Conservation (phyloP, 1,140 invertebrate genomes). For the Globodera rostochiensis region DNA sequence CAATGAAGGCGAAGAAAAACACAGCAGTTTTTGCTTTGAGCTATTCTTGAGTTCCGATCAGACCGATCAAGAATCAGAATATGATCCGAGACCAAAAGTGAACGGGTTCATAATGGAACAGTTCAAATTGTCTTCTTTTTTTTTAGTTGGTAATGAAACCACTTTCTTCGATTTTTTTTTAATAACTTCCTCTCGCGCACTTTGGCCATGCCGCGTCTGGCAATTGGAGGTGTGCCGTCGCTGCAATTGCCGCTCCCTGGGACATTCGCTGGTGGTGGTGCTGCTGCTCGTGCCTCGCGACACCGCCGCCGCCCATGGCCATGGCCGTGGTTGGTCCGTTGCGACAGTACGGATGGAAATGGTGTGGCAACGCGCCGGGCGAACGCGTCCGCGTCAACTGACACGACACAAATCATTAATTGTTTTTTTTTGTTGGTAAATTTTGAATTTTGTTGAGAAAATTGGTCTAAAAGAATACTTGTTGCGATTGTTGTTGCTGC, state of each 20-base stretch:
- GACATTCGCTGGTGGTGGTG: conserved; percentile 11
- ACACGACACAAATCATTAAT: neutral
- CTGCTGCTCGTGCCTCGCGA: conserved; percentile 14
- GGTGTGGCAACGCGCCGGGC: conserved; percentile 39
- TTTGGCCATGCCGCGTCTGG: conserved; percentile 49
- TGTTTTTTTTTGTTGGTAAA: too few relatives aligned
- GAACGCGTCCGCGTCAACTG: conserved; percentile 40
- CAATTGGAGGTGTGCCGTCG: conserved; percentile 37
- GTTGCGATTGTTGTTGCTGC: neutral
- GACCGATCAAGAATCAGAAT: too few relatives aligned
- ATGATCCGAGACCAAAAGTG: too few relatives aligned
- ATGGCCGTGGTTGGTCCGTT: conserved; percentile 19
- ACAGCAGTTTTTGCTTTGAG: too few relatives aligned
- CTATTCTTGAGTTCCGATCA: too few relatives aligned
- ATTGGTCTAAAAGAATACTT: neutral
- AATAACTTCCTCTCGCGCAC: conserved; percentile 3
- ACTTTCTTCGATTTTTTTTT: too few relatives aligned
- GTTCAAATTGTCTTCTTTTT: too few relatives aligned
- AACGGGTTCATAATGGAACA: too few relatives aligned
- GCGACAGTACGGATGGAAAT: conserved; percentile 47
- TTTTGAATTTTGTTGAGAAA: too few relatives aligned
- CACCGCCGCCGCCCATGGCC: neutral
- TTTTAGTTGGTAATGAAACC: too few relatives aligned
- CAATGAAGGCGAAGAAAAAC: too few relatives aligned
- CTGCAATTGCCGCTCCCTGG: neutral